Base-by-base conservation (phyloP, 23 tunicate genomes). In the Clavelina lepadiformis region DNA sequence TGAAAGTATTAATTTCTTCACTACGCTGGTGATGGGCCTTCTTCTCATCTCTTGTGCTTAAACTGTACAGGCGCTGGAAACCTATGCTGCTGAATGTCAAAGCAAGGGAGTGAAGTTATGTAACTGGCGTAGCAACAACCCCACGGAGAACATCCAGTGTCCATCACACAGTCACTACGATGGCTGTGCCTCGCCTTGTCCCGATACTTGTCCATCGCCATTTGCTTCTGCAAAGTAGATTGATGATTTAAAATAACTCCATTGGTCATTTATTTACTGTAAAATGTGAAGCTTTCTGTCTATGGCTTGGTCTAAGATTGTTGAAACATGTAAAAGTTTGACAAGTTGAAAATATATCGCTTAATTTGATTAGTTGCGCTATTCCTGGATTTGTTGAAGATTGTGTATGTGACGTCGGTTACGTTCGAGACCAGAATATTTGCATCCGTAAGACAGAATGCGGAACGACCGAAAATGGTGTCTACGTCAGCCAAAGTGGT, bases 331-430 rank as follows among this genome's bases (percentile, higher is more conserved):
- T n/a, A n/a, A n/a, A n/a, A n/a, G n/a, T n/a, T n/a, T n/a, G n/a
- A n/a, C n/a, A n/a, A n/a, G n/a, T n/a, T n/a, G n/a, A n/a, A n/a
- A n/a, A n/a, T n/a, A n/a, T n/a, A n/a, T n/a, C n/a, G n/a, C n/a
- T n/a, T n/a, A n/a, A n/a, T 44, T 44, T 44, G 22, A 35, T 21
- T 27, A 75, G 81, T 20, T 75, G 81, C 25, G 32, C 30, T 13
- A 21, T 75, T 22, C 38, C 46, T 8, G 81, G 81, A 19, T 37
- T 3, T 19, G 81, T 79, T 36, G 85, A 79, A 58, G 85, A 38
- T 35, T 79, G 85, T 69, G 85, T 79, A n/a, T 79, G 85, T 69
- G 56, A 79, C 30, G 85, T 63, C 3, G 85, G 85, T 13, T 79
- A 79, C 33, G 51, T 79, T 8, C 46, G 68, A 34, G 72, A 65